Evolutionary conservation across 2,113 vertebrate species (phyloP).

Genomic region (Phalacrocorax carbo): DNA sequence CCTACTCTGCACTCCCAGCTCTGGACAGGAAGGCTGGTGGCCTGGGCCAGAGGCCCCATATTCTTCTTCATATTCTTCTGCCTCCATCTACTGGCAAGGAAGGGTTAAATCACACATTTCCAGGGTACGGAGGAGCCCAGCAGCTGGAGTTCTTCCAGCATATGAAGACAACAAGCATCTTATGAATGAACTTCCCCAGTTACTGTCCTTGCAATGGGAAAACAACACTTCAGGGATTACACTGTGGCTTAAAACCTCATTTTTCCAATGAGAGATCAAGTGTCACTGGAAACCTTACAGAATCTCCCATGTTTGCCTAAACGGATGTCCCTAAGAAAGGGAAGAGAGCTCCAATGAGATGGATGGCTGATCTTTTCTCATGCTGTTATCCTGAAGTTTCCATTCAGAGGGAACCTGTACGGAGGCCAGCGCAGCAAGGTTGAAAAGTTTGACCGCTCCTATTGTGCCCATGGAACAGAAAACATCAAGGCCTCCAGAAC

Average conservation of each 20-base stretch:
- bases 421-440: background rate
- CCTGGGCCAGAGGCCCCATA: fast-evolving
- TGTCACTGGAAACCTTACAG: constrained; percentile 44
- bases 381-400: background rate
- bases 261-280: constrained; percentile 50
- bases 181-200: constrained; percentile 47
- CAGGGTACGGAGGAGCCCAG: background rate
- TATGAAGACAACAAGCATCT: background rate
- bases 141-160: constrained; percentile 45
- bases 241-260: constrained; percentile 31
- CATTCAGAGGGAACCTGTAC: background rate
- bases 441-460: background rate
- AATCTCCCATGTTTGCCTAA: background rate
- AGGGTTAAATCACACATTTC: constrained; percentile 55
- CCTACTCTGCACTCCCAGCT: background rate
- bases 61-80: background rate
- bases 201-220: constrained; percentile 43
- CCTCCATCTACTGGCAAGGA: constrained; percentile 36
- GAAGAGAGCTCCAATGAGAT: background rate
- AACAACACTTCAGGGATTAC: background rate
- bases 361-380: background rate
- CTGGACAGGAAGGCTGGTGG: background rate
- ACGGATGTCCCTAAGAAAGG: background rate
- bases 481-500: background rate
- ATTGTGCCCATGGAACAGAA: background rate